phyloP scores from a whole-genome alignment of 2,797 vertebrate genomes.

The Diglossa cyanea region DNA sequence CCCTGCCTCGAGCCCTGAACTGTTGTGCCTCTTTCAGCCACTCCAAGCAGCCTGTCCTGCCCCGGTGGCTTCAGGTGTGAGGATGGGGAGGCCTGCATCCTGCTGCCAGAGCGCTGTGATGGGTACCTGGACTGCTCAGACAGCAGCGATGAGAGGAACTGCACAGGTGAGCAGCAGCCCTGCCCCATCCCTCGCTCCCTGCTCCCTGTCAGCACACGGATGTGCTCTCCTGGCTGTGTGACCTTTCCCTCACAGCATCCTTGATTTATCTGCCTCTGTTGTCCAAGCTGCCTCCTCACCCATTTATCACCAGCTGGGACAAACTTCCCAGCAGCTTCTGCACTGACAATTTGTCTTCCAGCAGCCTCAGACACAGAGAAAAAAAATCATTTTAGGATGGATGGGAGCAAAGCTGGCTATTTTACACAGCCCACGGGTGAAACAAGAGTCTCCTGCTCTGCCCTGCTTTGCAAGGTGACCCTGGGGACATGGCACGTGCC shows the following conservation, averaged over 20 bases:
- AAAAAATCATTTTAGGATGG: not conserved
- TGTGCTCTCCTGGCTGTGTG: rapidly evolving
- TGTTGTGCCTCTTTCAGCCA: slow-evolving; percentile 78
- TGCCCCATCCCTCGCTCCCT: not conserved
- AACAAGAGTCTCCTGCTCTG: not conserved
- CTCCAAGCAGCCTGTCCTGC: slow-evolving; percentile 82
- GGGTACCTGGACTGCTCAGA: slow-evolving; percentile 94
- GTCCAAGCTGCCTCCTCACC: not conserved
- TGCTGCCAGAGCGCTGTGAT: slow-evolving; percentile 84
- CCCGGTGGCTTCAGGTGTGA: slow-evolving; percentile 82
- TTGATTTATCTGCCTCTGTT: not conserved
- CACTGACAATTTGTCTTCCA: not conserved
- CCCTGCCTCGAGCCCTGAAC: not conserved
- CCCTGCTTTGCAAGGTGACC: not conserved
- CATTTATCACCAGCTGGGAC: not conserved
- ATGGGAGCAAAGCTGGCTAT: not conserved
- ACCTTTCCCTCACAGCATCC: not conserved
- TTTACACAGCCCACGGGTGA: not conserved
- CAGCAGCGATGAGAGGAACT: slow-evolving; percentile 90
- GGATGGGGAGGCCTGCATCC: slow-evolving; percentile 87
- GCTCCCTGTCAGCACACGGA: not conserved
- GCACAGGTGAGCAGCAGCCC: slow-evolving; percentile 78
- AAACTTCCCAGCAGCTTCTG: not conserved
- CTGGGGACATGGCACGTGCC: rapidly evolving
- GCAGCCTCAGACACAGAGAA: not conserved